These are phyloP conservation scores for Strigamia crassipes DNA, from an alignment of 2,888 invertebrate genomes.

Conservation along the genomic window DNA sequence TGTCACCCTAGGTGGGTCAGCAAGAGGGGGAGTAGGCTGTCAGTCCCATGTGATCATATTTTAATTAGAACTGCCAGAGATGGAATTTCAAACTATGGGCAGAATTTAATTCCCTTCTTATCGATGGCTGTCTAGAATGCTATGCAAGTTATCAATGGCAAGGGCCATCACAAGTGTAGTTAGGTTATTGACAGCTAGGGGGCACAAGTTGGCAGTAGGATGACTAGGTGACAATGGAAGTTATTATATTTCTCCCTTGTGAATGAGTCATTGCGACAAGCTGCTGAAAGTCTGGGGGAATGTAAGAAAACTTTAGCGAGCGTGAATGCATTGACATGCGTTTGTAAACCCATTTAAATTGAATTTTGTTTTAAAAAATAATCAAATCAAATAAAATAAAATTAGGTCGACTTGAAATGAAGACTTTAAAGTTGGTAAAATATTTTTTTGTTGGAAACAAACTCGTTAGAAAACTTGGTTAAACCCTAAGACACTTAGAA, in stretches of 20 bases:
- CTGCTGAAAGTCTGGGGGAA: constrained; percentile 26
- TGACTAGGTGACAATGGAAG: constrained; percentile 38
- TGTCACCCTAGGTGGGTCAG: constrained; percentile 42
- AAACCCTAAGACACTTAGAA: constrained; percentile 1
- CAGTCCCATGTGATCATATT: constrained; percentile 38
- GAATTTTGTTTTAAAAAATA: not conserved
- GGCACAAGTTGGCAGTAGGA: constrained; percentile 32
- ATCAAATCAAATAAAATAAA: not conserved
- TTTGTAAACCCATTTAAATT: not conserved
- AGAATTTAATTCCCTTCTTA: constrained; percentile 42
- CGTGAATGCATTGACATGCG: not conserved
- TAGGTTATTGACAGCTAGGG: constrained; percentile 41
- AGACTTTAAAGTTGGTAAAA: not conserved
- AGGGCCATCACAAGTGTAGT: constrained; percentile 38
- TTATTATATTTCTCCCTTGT: constrained; percentile 42
- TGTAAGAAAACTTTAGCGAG: not conserved
- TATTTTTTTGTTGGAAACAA: not conserved
- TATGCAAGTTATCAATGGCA: constrained; percentile 40
- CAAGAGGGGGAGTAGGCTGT: not conserved
- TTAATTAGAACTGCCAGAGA: constrained; percentile 38
- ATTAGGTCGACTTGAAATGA: not conserved
- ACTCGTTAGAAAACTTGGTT: not conserved
- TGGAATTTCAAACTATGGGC: constrained; percentile 40
- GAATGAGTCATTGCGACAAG: constrained; percentile 33
- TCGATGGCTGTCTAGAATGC: constrained; percentile 24